Conservation (phyloP, 23 tunicate genomes). For the Ascidia mentula region DNA sequence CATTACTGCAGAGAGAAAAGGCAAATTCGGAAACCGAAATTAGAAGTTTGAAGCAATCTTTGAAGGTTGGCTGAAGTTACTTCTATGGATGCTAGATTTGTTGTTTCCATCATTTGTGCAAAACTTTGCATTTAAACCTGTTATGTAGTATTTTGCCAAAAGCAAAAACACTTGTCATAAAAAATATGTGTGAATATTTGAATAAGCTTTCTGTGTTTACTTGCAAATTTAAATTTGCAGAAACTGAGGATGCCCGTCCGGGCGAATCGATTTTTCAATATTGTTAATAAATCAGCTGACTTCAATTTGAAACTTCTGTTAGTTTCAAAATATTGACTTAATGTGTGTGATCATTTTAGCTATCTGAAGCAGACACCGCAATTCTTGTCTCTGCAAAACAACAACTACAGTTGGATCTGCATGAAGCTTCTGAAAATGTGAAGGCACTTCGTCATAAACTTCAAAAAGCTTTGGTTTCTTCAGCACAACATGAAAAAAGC, state of each 20-base stretch:
- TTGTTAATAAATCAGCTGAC: too few species aligned
- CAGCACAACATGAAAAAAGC: conserved; percentile 18
- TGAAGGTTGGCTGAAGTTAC: conserved; percentile 16
- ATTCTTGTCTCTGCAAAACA: conserved; percentile 79
- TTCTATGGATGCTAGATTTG: neutral
- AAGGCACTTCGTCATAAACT: conserved; percentile 28
- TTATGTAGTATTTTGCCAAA: too few species aligned
- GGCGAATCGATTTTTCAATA: too few species aligned
- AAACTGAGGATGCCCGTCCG: too few species aligned
- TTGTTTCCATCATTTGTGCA: neutral
- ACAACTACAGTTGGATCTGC: conserved; percentile 64
- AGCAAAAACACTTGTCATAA: too few species aligned
- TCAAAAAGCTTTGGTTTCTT: neutral
- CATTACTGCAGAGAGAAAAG: too few species aligned
- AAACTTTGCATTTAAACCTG: neutral
- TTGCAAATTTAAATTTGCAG: too few species aligned
- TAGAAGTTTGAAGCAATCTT: conserved; percentile 21
- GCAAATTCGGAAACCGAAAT: conserved; percentile 17
- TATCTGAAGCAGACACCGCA: conserved; percentile 80
- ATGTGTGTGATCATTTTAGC: too few species aligned
- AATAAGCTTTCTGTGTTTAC: too few species aligned
- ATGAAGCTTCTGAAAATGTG: conserved; percentile 27
- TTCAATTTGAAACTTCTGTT: too few species aligned
- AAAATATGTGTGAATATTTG: too few species aligned
- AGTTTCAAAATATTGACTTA: too few species aligned